Evolutionary conservation across 2,797 vertebrate genomes (phyloP).

Genomic region (Fratercula arctica): DNA sequence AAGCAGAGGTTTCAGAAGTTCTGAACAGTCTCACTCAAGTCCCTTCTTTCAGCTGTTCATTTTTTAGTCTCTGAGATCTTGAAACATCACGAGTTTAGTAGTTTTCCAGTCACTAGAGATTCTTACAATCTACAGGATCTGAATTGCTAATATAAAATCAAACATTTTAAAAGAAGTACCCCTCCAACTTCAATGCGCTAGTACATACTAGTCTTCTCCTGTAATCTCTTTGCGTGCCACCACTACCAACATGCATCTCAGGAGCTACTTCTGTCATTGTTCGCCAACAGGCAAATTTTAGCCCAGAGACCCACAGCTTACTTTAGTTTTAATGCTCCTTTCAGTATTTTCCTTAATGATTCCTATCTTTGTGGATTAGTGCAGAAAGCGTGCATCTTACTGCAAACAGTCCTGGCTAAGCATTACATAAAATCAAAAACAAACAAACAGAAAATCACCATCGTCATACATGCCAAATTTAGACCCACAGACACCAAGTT

Average conservation of each 20-base stretch:
- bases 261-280: background rate
- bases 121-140: background rate
- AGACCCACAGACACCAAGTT: background rate
- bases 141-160: background rate
- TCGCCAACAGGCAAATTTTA: background rate
- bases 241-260: background rate
- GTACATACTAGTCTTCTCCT: background rate
- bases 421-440: background rate
- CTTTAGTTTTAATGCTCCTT: background rate
- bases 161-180: background rate
- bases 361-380: background rate
- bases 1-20: constrained; percentile 13
- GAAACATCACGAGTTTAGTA: constrained; percentile 35
- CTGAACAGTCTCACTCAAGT: background rate
- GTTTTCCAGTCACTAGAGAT: constrained; percentile 7
- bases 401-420: background rate
- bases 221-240: background rate
- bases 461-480: background rate
- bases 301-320: background rate
- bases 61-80: constrained; percentile 47
- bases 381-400: background rate
- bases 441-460: background rate
- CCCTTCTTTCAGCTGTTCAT: constrained; percentile 8
- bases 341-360: background rate
- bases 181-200: background rate